Percentiles rank a stretch among this genome's conserved stretches.
These are phyloP conservation scores for Euura saliciscinereae DNA, from an alignment of 1,140 invertebrate genomes.

Conservation along the genomic window DNA sequence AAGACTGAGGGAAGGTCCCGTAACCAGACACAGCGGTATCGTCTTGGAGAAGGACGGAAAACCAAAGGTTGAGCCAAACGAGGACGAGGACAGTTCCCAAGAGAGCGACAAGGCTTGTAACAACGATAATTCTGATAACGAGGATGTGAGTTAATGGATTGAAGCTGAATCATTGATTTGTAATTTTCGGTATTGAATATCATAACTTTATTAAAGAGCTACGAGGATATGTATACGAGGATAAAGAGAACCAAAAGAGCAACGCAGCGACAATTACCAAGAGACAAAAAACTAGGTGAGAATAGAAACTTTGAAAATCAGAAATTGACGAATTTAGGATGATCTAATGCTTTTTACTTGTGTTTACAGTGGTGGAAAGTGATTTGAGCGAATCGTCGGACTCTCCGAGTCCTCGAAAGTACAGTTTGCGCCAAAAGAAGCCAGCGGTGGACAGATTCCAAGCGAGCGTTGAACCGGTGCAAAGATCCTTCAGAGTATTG, in stretches of 20 bases:
- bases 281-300: constrained; percentile 50
- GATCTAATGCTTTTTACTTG: constrained; percentile 10
- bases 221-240: constrained; percentile 67
- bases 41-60: constrained; percentile 46
- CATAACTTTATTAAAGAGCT: constrained; percentile 45
- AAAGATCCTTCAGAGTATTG: constrained; percentile 53
- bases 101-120: constrained; percentile 51
- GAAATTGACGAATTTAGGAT: no score
- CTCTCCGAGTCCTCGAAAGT: constrained; percentile 56
- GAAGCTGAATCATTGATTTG: not conserved
- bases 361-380: constrained; percentile 44
- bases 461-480: constrained; percentile 55
- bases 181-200: not conserved
- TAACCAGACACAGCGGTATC: constrained; percentile 49
- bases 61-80: constrained; percentile 41
- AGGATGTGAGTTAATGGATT: constrained; percentile 36
- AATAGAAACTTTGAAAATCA: no score
- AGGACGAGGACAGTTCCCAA: constrained; percentile 46
- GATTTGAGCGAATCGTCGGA: constrained; percentile 57
- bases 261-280: constrained; percentile 52
- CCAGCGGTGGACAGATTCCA: constrained; percentile 62
- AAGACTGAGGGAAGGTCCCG: constrained; percentile 53
- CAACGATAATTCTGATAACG: constrained; percentile 57
- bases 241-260: constrained; percentile 64
- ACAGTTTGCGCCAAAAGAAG: constrained; percentile 60